Evolutionary conservation across 2,113 vertebrate species (phyloP).

Genomic region (Tachuris rubrigastra): DNA sequence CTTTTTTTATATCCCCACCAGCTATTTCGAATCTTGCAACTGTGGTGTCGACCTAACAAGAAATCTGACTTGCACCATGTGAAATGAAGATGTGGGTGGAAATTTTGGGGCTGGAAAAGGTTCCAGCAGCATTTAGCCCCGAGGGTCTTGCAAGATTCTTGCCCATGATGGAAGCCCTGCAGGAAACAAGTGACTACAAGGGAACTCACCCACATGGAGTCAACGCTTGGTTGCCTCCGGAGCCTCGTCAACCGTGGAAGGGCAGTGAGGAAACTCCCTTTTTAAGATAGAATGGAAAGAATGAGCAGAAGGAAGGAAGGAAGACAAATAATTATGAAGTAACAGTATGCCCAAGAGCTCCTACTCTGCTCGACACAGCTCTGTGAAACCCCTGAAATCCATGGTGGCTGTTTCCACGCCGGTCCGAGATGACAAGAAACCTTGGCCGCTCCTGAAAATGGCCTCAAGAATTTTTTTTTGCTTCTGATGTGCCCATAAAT

Average conservation of each 20-base stretch:
- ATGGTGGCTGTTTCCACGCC: not conserved
- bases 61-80: not conserved
- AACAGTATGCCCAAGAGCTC: not conserved
- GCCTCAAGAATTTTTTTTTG: accelerated
- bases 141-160: not conserved
- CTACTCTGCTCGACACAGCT: not conserved
- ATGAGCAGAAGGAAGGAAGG: not conserved
- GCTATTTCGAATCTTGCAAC: not conserved
- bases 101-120: not conserved
- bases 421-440: not conserved
- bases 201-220: not conserved
- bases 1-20: not conserved
- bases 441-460: not conserved
- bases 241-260: not conserved
- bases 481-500: not conserved
- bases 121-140: not conserved
- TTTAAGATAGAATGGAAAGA: not conserved
- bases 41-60: not conserved
- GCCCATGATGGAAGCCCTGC: not conserved
- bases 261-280: not conserved
- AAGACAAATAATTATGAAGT: not conserved
- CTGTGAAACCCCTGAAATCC: accelerated
- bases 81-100: not conserved
- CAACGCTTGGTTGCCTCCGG: not conserved
- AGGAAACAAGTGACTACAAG: not conserved